phyloP scores from a whole-genome alignment of 1,140 invertebrate species.

The Heterodera carotae region DNA sequence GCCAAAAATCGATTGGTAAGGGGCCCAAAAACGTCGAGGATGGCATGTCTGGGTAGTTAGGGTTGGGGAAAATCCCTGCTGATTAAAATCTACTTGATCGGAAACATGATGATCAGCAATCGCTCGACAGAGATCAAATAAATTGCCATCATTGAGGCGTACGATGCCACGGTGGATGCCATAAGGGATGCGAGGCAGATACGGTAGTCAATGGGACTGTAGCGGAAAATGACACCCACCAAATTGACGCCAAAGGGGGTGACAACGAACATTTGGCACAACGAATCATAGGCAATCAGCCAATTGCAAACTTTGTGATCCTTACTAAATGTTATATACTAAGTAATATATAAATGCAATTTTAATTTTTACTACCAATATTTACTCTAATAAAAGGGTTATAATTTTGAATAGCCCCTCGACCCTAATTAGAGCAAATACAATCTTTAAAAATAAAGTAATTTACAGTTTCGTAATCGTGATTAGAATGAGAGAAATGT shows the following conservation, averaged over 20 bases:
- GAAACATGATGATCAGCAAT: not conserved
- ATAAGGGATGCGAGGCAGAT: not conserved
- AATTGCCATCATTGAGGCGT: not conserved
- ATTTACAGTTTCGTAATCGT: not conserved
- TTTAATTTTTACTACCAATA: too few relatives aligned
- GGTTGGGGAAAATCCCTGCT: not conserved
- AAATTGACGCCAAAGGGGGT: constrained; percentile 2
- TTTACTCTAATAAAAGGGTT: too few relatives aligned
- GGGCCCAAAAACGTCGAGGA: too few relatives aligned
- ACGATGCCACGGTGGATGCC: not conserved
- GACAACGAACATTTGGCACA: constrained; percentile 5
- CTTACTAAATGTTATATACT: not conserved
- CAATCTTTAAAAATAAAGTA: not conserved
- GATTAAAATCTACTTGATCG: not conserved
- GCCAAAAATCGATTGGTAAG: too few relatives aligned
- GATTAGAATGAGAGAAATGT: not conserved
- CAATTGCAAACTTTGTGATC: constrained; percentile 12
- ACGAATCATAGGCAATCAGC: not conserved
- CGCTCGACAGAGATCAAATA: constrained; percentile 4
- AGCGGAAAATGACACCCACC: not conserved
- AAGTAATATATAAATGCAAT: too few relatives aligned
- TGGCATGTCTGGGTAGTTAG: too few relatives aligned
- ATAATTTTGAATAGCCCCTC: too few relatives aligned
- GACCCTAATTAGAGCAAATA: not conserved
- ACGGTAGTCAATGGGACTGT: not conserved